phyloP scores from a whole-genome alignment of 2,888 invertebrate species.

The Cecidostiba fungosa region DNA sequence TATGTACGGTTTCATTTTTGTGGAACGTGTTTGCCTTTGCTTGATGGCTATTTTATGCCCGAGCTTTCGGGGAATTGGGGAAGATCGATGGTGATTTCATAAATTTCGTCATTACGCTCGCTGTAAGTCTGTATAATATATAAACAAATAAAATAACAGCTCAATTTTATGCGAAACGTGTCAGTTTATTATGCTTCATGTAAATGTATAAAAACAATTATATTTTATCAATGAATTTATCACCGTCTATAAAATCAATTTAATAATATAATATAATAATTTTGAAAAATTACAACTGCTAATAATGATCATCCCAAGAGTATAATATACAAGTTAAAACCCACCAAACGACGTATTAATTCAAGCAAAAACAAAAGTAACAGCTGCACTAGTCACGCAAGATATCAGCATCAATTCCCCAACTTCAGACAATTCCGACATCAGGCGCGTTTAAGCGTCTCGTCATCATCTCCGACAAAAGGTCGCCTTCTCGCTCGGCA shows the following conservation, averaged over 20 bases:
- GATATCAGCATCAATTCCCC: neutral
- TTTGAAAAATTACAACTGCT: too few species aligned
- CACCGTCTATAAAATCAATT: too few species aligned
- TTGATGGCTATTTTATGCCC: conserved; percentile 23
- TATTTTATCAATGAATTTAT: too few species aligned
- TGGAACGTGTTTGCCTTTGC: conserved; percentile 8
- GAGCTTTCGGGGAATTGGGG: neutral
- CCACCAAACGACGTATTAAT: neutral
- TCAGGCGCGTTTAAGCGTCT: conserved; percentile 47
- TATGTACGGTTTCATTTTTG: conserved; percentile 26
- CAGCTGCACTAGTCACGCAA: neutral
- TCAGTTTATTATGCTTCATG: neutral
- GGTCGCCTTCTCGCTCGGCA: neutral
- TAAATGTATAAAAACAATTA: too few species aligned
- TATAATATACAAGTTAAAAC: neutral
- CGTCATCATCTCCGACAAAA: conserved; percentile 48
- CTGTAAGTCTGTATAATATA: neutral
- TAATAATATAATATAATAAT: too few species aligned
- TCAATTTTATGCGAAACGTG: neutral
- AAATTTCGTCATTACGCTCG: neutral
- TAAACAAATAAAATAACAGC: conserved; percentile 6
- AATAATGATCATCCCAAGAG: too few species aligned
- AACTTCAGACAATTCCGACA: conserved; percentile 44
- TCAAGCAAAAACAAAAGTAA: neutral
- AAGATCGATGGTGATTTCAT: neutral